Evolutionary conservation across 2,113 vertebrate species (phyloP), one percentile per base, ranked within the genome.

Genomic region (Hyla sarda): DNA sequence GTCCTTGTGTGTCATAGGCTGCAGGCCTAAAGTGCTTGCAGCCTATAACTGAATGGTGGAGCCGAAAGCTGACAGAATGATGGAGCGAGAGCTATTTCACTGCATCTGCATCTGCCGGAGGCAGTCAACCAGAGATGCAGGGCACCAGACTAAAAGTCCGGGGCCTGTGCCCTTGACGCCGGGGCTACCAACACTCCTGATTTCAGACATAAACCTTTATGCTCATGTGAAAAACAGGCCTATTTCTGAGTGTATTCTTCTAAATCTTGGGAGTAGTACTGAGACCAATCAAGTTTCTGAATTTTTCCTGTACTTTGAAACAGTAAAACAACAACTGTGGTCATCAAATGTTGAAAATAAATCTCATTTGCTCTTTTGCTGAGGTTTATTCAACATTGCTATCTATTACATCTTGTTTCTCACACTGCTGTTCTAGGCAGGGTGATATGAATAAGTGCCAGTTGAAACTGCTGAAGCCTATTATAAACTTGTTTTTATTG

Each of bases 351-450:
- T 30, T 76, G n/a, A 76, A 76, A 19, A 52, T 67, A 76, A 30
- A 77, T 77, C 3, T 77, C 16, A 50, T 77, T 77, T 77, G 28
- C 74, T 77, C n/a, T 30, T 50, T 76, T 19, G 5, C 9, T 54
- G 47, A 34, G 25, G 74, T 77, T 54, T 77, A 77, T 77, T 77
- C 50, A 77, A 52, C 48, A 21, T 80, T 80, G 56, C 77, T 80
- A 80, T 65, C 34, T 65, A 65, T 81, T 65, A 65, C 78, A 81
- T 81, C 78, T 65, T 41, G 56, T 81, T 47, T 81, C 78, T 13
- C 58, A 62, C 78, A 81, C 58, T 81, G 78, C 34, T 81, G 78
- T 81, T 81, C 78, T 81, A 81, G 78, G 78, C 56, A 81, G 54
- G 21, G 37, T 28, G 16, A 65, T 65, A 81, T 37, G 56, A 81